Evolutionary conservation across 2,113 vertebrate species (phyloP), one percentile per base, ranked within the genome.

Genomic region (Aegotheles bennettii): DNA sequence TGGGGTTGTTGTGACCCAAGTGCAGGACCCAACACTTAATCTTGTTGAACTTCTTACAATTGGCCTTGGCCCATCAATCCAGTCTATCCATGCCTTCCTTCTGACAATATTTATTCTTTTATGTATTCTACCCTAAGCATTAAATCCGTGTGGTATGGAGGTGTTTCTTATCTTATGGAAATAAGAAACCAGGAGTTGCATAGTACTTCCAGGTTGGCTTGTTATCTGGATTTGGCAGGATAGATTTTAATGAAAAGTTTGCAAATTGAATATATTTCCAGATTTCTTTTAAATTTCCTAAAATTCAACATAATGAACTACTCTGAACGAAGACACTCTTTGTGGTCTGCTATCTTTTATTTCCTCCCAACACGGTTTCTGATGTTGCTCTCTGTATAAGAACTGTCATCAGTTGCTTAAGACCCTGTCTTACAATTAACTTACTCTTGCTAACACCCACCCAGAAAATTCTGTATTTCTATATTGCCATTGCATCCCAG

Each of bases 11-110:
- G 13, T 68, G 60, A 51, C 12, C 5, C 8, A 53, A 24, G 14
- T 5, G 14, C 42, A 42, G 47, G 19, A 57, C 21, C 6, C 1
- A 3, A 25, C 8, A 47, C 14, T n/a, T 10, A 2, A 23, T 16
- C 68, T 73, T 86, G 43, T 31, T 63, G 26, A 73, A 50, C 5
- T 13, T 70, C 45, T 26, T 24, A 23, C n/a, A n/a, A 19, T 2
- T 45, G 43, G 17, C 18, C 16, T 69, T 2, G 0, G 33, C 6
- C 25, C 26, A 19, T 35, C 0, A 1, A 54, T 33, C 28, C 16
- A 74, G 24, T 8, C 21, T 36, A 14, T 40, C 16, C 6, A 13
- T 42, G 33, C 56, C 81, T 43, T 84, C 33, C 20, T 70, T 57
- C 31, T 1, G 2, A 15, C 47, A 38, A 16, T 29, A 50, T 51